A percentile compares a stretch with the other conserved stretches of the same genome.
phyloP scores from a whole-genome alignment of 30 jellyfish, hydroid and myxozoan species.

The Hydractinia symbiolongicarpus region DNA sequence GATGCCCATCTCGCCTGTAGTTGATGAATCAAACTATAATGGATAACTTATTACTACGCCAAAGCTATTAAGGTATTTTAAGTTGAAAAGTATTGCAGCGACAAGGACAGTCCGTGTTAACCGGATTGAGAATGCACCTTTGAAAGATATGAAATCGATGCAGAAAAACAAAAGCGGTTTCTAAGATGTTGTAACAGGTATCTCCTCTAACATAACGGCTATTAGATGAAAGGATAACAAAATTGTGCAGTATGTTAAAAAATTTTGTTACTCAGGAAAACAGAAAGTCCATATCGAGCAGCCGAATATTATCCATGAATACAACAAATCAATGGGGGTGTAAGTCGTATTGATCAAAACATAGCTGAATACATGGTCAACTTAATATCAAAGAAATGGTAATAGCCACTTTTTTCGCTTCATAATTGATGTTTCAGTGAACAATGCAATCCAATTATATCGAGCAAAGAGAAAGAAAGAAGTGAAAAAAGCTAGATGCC shows the following conservation, averaged over 20 bases:
- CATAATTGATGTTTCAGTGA: background rate
- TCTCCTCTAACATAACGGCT: conserved; percentile 11
- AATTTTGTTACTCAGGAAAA: too few relatives aligned
- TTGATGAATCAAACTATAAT: too few relatives aligned
- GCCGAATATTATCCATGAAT: too few relatives aligned
- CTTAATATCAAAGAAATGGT: background rate
- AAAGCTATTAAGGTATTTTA: conserved; percentile 1
- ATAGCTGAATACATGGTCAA: background rate
- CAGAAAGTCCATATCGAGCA: too few relatives aligned
- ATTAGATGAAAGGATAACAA: background rate
- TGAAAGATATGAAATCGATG: conserved; percentile 13
- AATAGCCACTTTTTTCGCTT: background rate
- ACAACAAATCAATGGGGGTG: background rate
- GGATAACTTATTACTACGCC: background rate
- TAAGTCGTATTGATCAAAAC: background rate
- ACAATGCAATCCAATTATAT: background rate
- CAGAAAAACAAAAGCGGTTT: background rate
- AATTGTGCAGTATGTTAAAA: too few relatives aligned
- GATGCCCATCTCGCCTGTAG: too few relatives aligned
- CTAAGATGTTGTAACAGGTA: conserved; percentile 3
- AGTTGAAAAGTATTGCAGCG: conserved; percentile 21
- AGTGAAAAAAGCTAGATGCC: background rate
- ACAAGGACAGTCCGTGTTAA: conserved; percentile 13
- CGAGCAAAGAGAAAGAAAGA: background rate
- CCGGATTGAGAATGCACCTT: background rate